Base-by-base conservation (phyloP, 1,140 invertebrate species). In the Papilio helenus region DNA sequence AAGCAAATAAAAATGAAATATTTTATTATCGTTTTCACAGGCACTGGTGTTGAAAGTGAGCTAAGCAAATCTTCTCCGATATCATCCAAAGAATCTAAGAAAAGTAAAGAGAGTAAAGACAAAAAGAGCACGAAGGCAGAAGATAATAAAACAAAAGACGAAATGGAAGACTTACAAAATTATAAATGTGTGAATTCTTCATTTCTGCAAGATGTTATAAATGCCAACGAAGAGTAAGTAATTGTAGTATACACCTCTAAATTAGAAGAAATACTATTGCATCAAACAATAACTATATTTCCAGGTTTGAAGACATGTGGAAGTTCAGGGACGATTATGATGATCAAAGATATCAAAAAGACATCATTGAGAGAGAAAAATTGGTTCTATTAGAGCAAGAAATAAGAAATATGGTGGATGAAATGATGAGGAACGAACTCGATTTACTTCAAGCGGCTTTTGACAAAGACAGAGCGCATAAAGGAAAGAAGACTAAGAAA, bases 291-390 rank as follows among this genome's bases (percentile, higher is more conserved):
- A 68, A 68, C 23, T 2, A 23, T 68, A 29, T 61, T 85, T 85
- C 44, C 55, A 96, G 95, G 82, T 97, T 96, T 88, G 96, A 97
- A 91, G 97, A 97, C 72, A 94, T 97, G 26, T 99, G 98, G 98
- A 96, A 96, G 81, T 95, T 96, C 46, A 97, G 97, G 89, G 97
- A 98, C 84, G 98, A 99, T 89, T 93, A 92, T 4, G 90, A 95
- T 20, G 97, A 98, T 91, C 83, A 92, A 87, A 76, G 95, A 93
- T 97, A 97, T 87, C 98, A 99, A 87, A 94, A 96, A 80, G 97
- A 98, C 79, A 97, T 98, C 92, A 97, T 99, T 73, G 96, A 97
- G 86, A 95, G 96, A 80, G 97, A 98, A 82, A 99, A 99, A 92
- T 96, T 97, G 82, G 94, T 95, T 3, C 97, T 98, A 90, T 96